phyloP scores from a whole-genome alignment of 2,113 vertebrate species.

The Eurystomus gularis region DNA sequence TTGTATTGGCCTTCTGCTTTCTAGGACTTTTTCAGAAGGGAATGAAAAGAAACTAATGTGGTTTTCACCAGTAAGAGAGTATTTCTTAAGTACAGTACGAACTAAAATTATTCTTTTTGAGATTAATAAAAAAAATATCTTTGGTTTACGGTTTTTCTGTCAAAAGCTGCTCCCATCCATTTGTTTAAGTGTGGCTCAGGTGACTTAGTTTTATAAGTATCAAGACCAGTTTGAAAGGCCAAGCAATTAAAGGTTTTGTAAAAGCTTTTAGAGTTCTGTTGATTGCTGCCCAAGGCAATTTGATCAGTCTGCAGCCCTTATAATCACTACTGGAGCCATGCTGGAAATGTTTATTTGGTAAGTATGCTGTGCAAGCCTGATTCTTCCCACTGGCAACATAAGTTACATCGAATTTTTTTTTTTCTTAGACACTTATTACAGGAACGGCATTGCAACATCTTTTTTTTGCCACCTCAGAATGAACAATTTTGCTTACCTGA shows the following conservation, averaged over 20 bases:
- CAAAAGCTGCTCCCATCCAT: not conserved
- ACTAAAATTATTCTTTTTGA: not conserved
- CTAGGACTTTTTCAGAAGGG: not conserved
- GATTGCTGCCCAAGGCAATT: not conserved
- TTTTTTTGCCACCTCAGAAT: not conserved
- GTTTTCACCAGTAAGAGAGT: not conserved
- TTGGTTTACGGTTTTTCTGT: not conserved
- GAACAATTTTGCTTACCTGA: not conserved
- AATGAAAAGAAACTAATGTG: not conserved
- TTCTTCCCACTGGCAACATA: not conserved
- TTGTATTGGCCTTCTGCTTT: not conserved
- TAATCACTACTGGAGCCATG: not conserved
- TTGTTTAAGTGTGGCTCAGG: not conserved
- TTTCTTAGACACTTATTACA: not conserved
- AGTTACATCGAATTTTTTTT: not conserved
- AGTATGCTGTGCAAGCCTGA: not conserved
- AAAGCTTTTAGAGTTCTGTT: not conserved
- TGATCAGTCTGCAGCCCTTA: not conserved
- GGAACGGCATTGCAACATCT: not conserved
- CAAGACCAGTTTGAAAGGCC: not conserved
- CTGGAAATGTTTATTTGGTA: not conserved
- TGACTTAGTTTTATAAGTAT: not conserved
- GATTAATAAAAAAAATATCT: not conserved
- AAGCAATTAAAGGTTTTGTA: not conserved
- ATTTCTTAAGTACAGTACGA: not conserved